Evolutionary conservation across 2,797 vertebrate genomes (phyloP), one percentile per base, ranked within the genome.

Genomic region (Botia almorhae): DNA sequence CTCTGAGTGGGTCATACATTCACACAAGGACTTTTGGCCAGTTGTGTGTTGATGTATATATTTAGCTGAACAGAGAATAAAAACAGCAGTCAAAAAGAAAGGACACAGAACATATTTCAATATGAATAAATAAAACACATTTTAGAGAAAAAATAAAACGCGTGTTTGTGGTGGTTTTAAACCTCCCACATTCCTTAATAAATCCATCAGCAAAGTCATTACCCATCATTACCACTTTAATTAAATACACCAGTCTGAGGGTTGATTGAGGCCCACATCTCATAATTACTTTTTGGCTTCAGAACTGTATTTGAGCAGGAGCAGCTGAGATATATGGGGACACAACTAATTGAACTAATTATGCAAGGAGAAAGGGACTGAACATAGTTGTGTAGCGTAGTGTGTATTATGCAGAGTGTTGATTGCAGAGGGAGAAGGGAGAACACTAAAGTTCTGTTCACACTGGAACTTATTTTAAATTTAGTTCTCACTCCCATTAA

Each of bases 181-280:
- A 60, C 56, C 80, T 63, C 64, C 70, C 11, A 82, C 70, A 50
- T 69, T 68, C 74, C 53, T 33, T 17, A 67, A 55, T 78, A 69
- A 74, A 81, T 80, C 77, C 68, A 85, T 81, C 77, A 81, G 82
- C 74, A 80, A 73, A 80, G 80, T 85, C 80, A 85, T 87, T 87
- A 87, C 56, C 74, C 83, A 83, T 83, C 76, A 87, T 87, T 85
- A 85, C 69, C 60, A 74, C 64, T 46, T 76, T 87, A 87, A 87
- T 85, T 87, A 87, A 87, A 87, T 83, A 74, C 78, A 81, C 73
- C 80, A 81, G 73, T 84, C 73, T 46, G 82, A 83, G 69, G 81
- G 80, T 85, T 82, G 82, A 82, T 82, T 80, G 75, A 74, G 82
- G 82, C 77, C 80, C 80, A 80, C 80, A 71, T 71, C 74, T 83